These are phyloP conservation scores for Metellina segmentata DNA, from an alignment of 2,888 invertebrate species.

Conservation along the genomic window DNA sequence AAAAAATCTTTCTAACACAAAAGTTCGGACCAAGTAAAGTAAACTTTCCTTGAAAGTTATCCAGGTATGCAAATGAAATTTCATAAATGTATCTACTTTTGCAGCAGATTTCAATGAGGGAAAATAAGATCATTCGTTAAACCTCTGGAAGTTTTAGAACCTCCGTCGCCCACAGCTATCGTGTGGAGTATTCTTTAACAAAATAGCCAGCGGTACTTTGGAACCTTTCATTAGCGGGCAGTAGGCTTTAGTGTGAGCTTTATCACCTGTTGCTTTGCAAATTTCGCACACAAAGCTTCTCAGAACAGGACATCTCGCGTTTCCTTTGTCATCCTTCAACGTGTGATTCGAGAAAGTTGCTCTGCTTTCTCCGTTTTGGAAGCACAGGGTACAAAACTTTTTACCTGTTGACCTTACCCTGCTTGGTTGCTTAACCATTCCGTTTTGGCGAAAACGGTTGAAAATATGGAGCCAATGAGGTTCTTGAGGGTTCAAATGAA, in stretches of 20 bases:
- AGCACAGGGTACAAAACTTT: slow-evolving; percentile 51
- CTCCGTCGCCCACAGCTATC: slow-evolving; percentile 42
- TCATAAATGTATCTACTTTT: no score
- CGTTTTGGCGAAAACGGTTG: not conserved
- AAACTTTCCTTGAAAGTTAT: no score
- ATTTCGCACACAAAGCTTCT: slow-evolving; percentile 46
- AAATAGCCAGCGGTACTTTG: not conserved
- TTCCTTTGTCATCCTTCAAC: slow-evolving; percentile 39
- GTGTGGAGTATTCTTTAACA: slow-evolving; percentile 27
- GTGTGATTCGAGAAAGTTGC: slow-evolving; percentile 22
- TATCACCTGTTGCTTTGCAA: slow-evolving; percentile 67
- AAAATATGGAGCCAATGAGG: not conserved
- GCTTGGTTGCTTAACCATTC: not conserved
- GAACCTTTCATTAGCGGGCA: slow-evolving; percentile 38
- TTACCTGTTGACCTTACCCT: no score
- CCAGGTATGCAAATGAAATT: no score
- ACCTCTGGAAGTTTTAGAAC: not conserved
- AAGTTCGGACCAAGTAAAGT: no score
- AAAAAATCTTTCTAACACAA: no score
- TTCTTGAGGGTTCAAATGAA: not conserved
- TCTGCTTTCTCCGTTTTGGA: slow-evolving; percentile 53
- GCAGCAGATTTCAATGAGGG: no score
- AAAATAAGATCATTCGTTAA: not conserved
- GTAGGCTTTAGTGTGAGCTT: slow-evolving; percentile 65
- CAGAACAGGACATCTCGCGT: slow-evolving; percentile 58